Percentiles rank a stretch among this genome's conserved stretches.
phyloP scores from a whole-genome alignment of 2,113 vertebrate genomes.

The Syrmaticus mikado region DNA sequence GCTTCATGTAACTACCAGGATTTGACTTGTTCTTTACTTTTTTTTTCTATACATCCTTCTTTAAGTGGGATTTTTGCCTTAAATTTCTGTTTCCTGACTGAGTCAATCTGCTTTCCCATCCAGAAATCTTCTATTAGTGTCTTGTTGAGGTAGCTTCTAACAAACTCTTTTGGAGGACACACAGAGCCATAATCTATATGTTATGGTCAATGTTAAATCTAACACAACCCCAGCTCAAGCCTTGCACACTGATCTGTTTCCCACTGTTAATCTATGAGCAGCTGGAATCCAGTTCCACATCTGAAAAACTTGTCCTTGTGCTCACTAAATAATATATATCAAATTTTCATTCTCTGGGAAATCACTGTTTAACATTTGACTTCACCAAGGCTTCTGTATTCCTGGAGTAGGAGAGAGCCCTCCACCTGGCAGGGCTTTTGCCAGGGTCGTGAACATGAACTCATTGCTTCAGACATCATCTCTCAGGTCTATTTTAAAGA shows the following conservation, averaged over 20 bases:
- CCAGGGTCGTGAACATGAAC: rapidly evolving
- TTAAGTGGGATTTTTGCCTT: background rate
- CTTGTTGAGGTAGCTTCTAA: background rate
- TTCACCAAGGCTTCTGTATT: background rate
- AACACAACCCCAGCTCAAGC: background rate
- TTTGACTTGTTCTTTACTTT: background rate
- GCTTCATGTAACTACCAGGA: background rate
- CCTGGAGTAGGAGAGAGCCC: background rate
- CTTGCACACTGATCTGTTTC: background rate
- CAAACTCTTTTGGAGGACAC: background rate
- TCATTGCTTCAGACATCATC: background rate
- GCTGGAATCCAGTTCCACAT: background rate
- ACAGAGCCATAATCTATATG: rapidly evolving
- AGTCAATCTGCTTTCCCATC: background rate
- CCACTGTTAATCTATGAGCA: background rate
- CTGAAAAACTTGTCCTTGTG: background rate
- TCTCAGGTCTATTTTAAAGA: background rate
- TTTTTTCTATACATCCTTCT: background rate
- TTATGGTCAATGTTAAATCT: background rate
- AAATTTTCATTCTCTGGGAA: background rate
- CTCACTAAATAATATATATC: background rate
- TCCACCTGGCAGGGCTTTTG: background rate
- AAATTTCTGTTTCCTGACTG: background rate
- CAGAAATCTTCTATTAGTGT: background rate
- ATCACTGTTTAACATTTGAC: background rate